These are phyloP conservation scores for Styela clava DNA, from an alignment of 23 tunicate genomes.

Conservation along the genomic window DNA sequence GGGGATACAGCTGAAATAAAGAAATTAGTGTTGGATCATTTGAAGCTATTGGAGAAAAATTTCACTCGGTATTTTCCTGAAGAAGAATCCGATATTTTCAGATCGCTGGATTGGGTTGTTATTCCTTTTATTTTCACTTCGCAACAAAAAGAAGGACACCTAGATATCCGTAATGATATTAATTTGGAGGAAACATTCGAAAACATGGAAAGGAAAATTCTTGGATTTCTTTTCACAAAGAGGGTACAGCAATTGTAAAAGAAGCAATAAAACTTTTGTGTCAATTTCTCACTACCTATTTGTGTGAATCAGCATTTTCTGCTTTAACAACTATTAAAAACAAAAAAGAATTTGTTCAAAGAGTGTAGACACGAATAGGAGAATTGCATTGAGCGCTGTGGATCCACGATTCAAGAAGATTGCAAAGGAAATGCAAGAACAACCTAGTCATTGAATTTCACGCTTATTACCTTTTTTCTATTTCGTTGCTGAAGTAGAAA, in stretches of 20 bases:
- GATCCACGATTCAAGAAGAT: slow-evolving; percentile 37
- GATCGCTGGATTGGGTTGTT: slow-evolving; percentile 29
- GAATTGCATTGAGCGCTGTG: slow-evolving; percentile 39
- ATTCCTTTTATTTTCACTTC: slow-evolving; percentile 21
- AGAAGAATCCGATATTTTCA: slow-evolving; percentile 44
- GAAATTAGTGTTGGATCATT: slow-evolving; percentile 30
- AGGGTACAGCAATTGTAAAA: slow-evolving; percentile 16
- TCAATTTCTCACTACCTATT: slow-evolving; percentile 47
- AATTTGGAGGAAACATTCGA: slow-evolving; percentile 31
- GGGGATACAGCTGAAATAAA: slow-evolving; percentile 39
- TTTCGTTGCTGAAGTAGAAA: neutral
- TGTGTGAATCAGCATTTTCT: slow-evolving; percentile 65
- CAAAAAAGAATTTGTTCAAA: slow-evolving; percentile 42
- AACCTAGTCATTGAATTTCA: neutral
- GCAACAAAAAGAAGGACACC: slow-evolving; percentile 17
- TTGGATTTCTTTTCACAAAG: slow-evolving; percentile 13
- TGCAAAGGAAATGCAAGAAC: slow-evolving; percentile 26
- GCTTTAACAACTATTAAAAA: slow-evolving; percentile 41
- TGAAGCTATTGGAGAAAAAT: slow-evolving; percentile 26
- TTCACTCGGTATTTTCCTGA: slow-evolving; percentile 33
- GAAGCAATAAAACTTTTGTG: slow-evolving; percentile 25
- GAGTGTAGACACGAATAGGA: slow-evolving; percentile 46
- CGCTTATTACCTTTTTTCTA: neutral
- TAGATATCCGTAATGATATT: slow-evolving; percentile 25
- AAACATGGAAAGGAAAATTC: slow-evolving; percentile 31